A percentile compares a stretch with the other conserved stretches of the same genome.
Evolutionary conservation across 2,797 vertebrate species (phyloP).

Genomic region (Spondyliosoma cantharus): DNA sequence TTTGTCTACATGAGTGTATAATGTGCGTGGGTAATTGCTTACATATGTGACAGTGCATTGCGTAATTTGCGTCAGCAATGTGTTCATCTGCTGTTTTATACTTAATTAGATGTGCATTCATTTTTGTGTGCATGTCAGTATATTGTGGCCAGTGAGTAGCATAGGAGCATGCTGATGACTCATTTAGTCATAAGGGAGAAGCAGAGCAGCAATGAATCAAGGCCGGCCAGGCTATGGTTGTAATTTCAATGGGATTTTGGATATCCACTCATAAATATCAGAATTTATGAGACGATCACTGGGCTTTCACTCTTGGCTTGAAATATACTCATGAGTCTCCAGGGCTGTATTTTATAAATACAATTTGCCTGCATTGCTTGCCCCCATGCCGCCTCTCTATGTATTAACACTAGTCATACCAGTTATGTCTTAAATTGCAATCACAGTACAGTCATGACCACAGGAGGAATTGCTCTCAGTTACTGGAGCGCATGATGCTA

Average conservation of each 20-base stretch:
- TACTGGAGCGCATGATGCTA: neutral
- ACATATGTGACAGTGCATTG: slow-evolving; percentile 34
- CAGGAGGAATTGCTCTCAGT: neutral
- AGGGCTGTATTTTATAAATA: slow-evolving; percentile 26
- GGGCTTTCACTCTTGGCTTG: slow-evolving; percentile 27
- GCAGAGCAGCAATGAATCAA: slow-evolving; percentile 52
- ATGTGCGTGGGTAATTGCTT: slow-evolving; percentile 22
- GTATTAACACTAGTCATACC: neutral
- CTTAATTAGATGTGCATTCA: slow-evolving; percentile 49
- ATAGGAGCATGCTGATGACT: slow-evolving; percentile 57
- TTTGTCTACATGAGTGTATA: slow-evolving; percentile 2
- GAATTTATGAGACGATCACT: slow-evolving; percentile 16
- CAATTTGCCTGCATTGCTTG: slow-evolving; percentile 16
- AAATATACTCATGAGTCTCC: slow-evolving; percentile 33
- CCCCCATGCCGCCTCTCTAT: neutral
- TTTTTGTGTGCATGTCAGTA: slow-evolving; percentile 32
- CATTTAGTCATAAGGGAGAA: slow-evolving; percentile 59
- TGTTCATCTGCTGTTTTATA: slow-evolving; percentile 30
- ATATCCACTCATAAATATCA: slow-evolving; percentile 51
- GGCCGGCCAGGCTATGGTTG: slow-evolving; percentile 19
- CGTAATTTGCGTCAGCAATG: slow-evolving; percentile 26
- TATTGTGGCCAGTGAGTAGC: slow-evolving; percentile 35
- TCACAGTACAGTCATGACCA: neutral
- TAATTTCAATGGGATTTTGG: slow-evolving; percentile 48
- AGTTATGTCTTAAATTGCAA: slow-evolving; percentile 23